Evolutionary conservation across 2,797 vertebrate species (phyloP).

Genomic region (Hylomyscus alleni): DNA sequence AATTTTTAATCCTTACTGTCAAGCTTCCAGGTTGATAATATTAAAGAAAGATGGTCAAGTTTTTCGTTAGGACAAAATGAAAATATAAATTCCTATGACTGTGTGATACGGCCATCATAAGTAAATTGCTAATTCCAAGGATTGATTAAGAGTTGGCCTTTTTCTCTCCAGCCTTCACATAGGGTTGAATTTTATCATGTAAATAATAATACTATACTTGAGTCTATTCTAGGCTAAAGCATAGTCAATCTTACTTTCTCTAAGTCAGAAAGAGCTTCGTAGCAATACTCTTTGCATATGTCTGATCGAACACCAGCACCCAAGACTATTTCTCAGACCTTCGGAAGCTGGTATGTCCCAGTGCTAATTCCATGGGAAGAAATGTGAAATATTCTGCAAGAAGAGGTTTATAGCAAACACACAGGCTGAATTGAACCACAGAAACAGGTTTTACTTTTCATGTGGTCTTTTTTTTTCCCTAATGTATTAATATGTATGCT

Average conservation of each 20-base stretch:
- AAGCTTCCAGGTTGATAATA: slow-evolving; percentile 88
- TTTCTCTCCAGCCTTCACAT: slow-evolving; percentile 60
- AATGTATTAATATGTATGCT: not conserved
- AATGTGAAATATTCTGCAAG: slow-evolving; percentile 18
- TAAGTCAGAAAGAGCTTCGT: slow-evolving; percentile 41
- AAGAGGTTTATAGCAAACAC: not conserved
- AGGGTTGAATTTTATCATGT: slow-evolving; percentile 58
- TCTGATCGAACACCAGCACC: not conserved
- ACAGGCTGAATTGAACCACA: not conserved
- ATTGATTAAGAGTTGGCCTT: slow-evolving; percentile 73
- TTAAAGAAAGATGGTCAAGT: slow-evolving; percentile 89
- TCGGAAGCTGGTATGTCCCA: not conserved
- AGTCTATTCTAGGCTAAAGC: slow-evolving; percentile 69
- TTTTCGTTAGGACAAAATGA: slow-evolving; percentile 86
- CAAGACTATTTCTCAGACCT: not conserved
- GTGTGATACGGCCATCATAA: slow-evolving; percentile 74
- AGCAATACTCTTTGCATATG: not conserved
- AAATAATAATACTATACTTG: slow-evolving; percentile 53
- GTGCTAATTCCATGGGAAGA: slow-evolving; percentile 27
- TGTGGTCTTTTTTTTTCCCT: not conserved
- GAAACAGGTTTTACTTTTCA: not conserved
- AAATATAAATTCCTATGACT: slow-evolving; percentile 86
- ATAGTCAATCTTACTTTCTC: slow-evolving; percentile 62
- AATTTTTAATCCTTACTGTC: slow-evolving; percentile 92
- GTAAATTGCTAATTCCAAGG: slow-evolving; percentile 82